Base-by-base conservation (phyloP, 2,888 invertebrate genomes). In the Dilophus febrilis region DNA sequence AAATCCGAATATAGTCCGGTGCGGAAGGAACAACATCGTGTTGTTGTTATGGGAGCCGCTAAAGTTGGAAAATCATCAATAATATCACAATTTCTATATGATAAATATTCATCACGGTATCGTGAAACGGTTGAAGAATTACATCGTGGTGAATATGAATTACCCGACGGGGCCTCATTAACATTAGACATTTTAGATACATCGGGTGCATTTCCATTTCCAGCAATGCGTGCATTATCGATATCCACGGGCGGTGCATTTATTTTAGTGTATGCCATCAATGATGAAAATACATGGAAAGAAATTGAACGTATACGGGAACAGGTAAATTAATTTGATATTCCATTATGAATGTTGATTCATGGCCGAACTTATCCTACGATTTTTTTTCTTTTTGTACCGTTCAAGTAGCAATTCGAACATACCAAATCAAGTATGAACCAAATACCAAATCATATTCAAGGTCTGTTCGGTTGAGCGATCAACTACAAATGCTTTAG, bases 181-280 rank as follows among this genome's bases (percentile, higher is more conserved):
- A 70, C 69, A 13, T 63, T 80, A 44, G 79, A 81, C 51, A 76
- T 81, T 46, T 57, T 81, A 46, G 81, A 82, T 58, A 82, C 81
- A 1, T 73, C 77, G 11, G 69, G 77, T 18, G 70, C 74, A 14
- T 62, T 59, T 50, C 74, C 75, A 52, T 82, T 80, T 55, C 81
- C 82, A 1, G 81, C 79, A 30, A 82, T 82, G 81, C 63, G 78
- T 45, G 68, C 75, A 32, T 64, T 82, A 31, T 76, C 75, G 30
- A 79, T 82, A 46, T 70, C 74, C 36, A 75, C 74, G n/a, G 78
- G 77, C 8, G 74, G 77, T 50, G 82, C 78, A 37, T 81, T 81
- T 55, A 67, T 81, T 36, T 64, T 82, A 18, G 79, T 81, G 16
- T 82, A 77, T 59, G 68, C 73, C 34, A 66, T 75, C 1, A 71